These are phyloP conservation scores for Nycticebus coucang DNA, from an alignment of 2,113 vertebrate species.

Conservation along the genomic window DNA sequence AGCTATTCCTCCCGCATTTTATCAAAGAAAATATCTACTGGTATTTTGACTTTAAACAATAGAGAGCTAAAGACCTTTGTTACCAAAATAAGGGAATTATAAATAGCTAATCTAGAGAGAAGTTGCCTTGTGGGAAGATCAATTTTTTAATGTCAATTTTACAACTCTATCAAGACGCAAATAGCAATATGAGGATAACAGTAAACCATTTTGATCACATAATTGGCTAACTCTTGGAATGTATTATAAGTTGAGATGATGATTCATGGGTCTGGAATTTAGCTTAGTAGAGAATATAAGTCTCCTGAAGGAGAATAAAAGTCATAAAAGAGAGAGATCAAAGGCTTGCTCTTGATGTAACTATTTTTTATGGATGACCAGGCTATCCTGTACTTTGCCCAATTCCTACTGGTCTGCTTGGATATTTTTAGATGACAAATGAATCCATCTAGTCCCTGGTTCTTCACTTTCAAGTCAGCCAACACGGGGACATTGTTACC, in stretches of 20 bases:
- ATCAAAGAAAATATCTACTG: conserved; percentile 56
- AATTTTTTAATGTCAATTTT: conserved; percentile 41
- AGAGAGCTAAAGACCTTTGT: conserved; percentile 50
- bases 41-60: conserved; percentile 64
- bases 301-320: neutral
- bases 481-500: neutral
- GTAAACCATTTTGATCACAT: neutral
- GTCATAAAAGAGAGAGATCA: neutral
- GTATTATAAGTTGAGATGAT: neutral
- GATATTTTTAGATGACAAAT: neutral
- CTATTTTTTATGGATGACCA: neutral
- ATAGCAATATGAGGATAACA: neutral
- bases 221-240: neutral
- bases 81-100: conserved; percentile 40
- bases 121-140: neutral
- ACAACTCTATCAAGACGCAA: conserved; percentile 3
- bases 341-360: neutral
- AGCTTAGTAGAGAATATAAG: neutral
- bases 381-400: neutral
- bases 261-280: neutral
- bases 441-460: neutral
- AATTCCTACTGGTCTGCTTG: neutral
- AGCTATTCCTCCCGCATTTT: conserved; percentile 55
- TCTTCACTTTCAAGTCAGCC: conserved; percentile 20
- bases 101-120: conserved; percentile 56